Percentiles rank a stretch among this genome's conserved stretches.
Conservation (phyloP, 64 coral and sea anemone species). For the Pocillopora damicornis region DNA sequence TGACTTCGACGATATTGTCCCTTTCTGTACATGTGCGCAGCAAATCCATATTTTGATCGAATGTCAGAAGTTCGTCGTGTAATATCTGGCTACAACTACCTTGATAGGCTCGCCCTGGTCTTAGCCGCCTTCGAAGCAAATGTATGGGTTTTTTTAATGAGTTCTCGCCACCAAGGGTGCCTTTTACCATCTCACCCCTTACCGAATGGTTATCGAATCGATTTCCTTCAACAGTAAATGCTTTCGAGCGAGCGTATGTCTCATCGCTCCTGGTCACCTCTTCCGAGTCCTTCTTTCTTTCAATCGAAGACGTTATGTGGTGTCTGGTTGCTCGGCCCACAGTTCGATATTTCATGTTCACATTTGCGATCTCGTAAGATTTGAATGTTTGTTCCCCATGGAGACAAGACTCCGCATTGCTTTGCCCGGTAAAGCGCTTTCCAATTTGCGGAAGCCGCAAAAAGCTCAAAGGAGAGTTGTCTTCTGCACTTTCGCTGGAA, state of each 20-base stretch:
- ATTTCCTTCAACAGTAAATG: neutral
- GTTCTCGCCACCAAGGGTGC: neutral
- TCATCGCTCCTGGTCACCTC: neutral
- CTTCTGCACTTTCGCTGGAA: neutral
- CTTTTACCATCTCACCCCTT: neutral
- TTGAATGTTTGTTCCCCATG: neutral
- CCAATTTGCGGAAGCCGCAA: neutral
- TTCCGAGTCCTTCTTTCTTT: neutral
- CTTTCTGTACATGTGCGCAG: neutral
- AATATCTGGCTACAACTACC: neutral
- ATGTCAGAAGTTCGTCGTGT: neutral
- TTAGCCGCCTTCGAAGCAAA: neutral
- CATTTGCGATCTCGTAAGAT: neutral
- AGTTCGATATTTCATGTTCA: neutral
- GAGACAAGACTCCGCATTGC: neutral
- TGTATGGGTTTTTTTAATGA: neutral
- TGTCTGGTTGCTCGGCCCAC: neutral
- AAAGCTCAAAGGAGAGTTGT: neutral
- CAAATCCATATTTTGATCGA: constrained; percentile 14
- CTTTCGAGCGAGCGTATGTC: neutral
- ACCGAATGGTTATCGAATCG: neutral
- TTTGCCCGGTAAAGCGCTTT: neutral
- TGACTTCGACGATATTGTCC: neutral
- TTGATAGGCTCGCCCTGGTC: neutral
- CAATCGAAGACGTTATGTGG: neutral